Evolutionary conservation across 2,888 invertebrate species (phyloP).

Genomic region (Oscheius sp.): DNA sequence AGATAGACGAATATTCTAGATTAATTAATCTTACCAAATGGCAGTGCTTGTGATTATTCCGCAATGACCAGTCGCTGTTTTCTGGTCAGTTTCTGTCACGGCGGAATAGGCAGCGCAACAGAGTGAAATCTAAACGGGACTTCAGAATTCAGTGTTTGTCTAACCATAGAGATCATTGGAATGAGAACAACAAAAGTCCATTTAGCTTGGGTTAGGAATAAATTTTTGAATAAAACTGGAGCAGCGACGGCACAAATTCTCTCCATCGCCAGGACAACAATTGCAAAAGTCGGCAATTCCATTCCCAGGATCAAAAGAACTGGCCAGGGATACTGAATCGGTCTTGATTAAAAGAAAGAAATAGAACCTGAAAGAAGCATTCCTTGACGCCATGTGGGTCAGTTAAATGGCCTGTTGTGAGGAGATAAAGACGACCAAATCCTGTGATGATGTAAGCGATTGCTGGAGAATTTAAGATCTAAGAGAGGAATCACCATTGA

Average conservation of each 20-base stretch:
- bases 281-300: slow-evolving; percentile 57
- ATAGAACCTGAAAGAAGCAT: slow-evolving; percentile 42
- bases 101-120: background rate
- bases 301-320: slow-evolving; percentile 57
- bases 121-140: background rate
- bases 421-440: background rate
- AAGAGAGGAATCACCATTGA: slow-evolving; percentile 42
- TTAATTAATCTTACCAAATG: slow-evolving; percentile 21
- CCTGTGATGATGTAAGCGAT: background rate
- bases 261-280: slow-evolving; percentile 53
- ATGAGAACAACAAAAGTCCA: slow-evolving; percentile 29
- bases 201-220: slow-evolving; percentile 41
- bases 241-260: slow-evolving; percentile 46
- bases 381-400: slow-evolving; percentile 27
- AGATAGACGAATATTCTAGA: background rate
- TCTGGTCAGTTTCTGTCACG: background rate
- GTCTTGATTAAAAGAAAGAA: too few species aligned
- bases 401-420: background rate
- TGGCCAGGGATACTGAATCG: slow-evolving; percentile 53
- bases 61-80: background rate
- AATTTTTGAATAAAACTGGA: slow-evolving; percentile 48
- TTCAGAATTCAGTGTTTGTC: background rate
- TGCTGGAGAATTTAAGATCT: too few species aligned
- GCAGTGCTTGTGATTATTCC: slow-evolving; percentile 25
- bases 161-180: slow-evolving; percentile 16